A percentile compares a stretch with the other conserved stretches of the same genome.
These are phyloP conservation scores for Drosophila mettleri DNA, from an alignment of 2,888 invertebrate species.

Conservation along the genomic window DNA sequence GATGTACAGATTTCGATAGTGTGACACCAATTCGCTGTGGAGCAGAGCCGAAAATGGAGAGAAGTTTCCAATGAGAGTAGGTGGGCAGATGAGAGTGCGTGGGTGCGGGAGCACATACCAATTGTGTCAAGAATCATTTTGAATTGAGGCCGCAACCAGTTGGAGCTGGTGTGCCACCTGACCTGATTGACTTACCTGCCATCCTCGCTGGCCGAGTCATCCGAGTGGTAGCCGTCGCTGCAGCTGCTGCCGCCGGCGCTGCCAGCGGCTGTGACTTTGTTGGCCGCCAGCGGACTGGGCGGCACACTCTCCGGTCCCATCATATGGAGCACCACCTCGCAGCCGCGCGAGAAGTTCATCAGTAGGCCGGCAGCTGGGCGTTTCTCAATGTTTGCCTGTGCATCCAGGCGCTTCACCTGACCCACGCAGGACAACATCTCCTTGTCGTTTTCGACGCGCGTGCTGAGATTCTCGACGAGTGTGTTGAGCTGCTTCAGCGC, in stretches of 20 bases:
- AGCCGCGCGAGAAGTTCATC: constrained; percentile 91
- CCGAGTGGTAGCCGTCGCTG: constrained; percentile 94
- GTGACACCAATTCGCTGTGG: constrained; percentile 89
- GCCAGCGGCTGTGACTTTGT: constrained; percentile 65
- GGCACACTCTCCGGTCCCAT: constrained; percentile 87
- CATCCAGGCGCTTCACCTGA: constrained; percentile 88
- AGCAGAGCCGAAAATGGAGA: constrained; percentile 18
- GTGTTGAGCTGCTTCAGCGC: constrained; percentile 90
- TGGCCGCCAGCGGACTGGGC: constrained; percentile 83
- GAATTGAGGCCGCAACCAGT: constrained; percentile 3
- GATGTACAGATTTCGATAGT: constrained; percentile 94
- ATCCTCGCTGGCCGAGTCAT: constrained; percentile 87
- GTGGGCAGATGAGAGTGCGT: constrained; percentile 34
- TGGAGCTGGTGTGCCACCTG: not conserved
- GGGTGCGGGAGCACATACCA: constrained; percentile 32
- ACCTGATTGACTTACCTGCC: constrained; percentile 72
- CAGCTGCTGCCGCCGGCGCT: constrained; percentile 86
- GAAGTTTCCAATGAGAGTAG: constrained; percentile 38
- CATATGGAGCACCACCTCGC: constrained; percentile 90
- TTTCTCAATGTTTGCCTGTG: constrained; percentile 88
- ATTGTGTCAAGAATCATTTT: constrained; percentile 49
- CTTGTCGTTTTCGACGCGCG: constrained; percentile 95
- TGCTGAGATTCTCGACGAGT: constrained; percentile 89
- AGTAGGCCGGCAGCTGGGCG: constrained; percentile 90
- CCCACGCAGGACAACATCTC: constrained; percentile 91